These are phyloP conservation scores for Catharus minimus DNA, from an alignment of 2,113 vertebrate species.

Conservation along the genomic window DNA sequence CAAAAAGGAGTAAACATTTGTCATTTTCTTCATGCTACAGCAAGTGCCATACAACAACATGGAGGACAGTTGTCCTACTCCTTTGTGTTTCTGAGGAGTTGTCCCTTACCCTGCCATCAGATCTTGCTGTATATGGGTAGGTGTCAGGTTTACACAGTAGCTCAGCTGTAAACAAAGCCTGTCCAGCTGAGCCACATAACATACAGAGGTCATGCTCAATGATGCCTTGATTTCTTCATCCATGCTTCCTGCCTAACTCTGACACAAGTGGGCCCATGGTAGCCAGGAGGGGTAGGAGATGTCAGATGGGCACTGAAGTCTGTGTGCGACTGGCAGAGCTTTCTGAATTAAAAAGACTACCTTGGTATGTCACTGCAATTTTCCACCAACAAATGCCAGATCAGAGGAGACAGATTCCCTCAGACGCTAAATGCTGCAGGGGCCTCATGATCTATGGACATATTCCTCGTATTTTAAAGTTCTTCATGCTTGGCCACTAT, in stretches of 20 bases:
- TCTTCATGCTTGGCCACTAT: background rate
- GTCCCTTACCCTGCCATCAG: background rate
- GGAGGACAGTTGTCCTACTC: background rate
- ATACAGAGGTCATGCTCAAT: background rate
- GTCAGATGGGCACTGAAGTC: background rate
- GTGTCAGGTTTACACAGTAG: background rate
- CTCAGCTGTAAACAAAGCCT: background rate
- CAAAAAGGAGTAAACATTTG: background rate
- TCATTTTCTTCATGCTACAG: background rate
- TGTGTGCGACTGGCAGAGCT: background rate
- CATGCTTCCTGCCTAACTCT: background rate
- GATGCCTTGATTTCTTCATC: background rate
- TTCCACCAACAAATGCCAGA: background rate
- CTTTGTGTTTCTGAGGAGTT: background rate
- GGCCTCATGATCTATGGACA: background rate
- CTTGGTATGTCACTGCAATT: background rate
- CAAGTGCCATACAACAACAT: background rate
- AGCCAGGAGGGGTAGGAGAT: constrained; percentile 23
- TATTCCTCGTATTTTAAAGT: background rate
- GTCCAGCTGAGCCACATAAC: background rate
- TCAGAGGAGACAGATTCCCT: background rate
- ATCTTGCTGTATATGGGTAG: background rate
- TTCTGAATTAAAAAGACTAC: background rate
- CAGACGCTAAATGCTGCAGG: background rate
- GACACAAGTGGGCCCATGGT: background rate